phyloP scores from a whole-genome alignment of 2,797 vertebrate species.

The Pterois miles region DNA sequence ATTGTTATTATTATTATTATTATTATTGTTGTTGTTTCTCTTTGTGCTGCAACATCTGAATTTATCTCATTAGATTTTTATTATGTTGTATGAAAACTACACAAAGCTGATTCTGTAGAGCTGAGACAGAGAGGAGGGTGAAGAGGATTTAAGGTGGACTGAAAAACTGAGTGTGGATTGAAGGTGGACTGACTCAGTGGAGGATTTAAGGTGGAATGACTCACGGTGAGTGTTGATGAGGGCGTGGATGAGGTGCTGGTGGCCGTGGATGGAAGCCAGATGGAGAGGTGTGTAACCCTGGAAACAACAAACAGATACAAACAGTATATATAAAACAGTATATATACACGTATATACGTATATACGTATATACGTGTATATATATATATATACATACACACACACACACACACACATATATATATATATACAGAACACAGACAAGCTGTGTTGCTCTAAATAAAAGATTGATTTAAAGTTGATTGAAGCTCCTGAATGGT shows the following conservation, averaged over 20 bases:
- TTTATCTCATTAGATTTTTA: too few relatives aligned
- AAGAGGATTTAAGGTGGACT: too few relatives aligned
- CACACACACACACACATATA: too few relatives aligned
- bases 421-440: background rate
- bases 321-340: too few relatives aligned
- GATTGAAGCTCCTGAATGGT: background rate
- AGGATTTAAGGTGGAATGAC: constrained; percentile 29
- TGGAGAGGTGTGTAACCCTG: constrained; percentile 79
- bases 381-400: background rate
- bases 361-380: background rate
- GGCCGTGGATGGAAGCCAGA: constrained; percentile 77
- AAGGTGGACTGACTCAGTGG: too few relatives aligned
- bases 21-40: too few relatives aligned
- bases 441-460: background rate
- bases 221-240: constrained; percentile 82
- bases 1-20: too few relatives aligned
- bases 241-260: constrained; percentile 73
- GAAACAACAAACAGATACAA: constrained; percentile 31
- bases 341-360: background rate
- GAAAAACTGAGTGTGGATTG: too few relatives aligned
- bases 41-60: too few relatives aligned
- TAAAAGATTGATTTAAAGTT: background rate
- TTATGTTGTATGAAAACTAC: too few relatives aligned
- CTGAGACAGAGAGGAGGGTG: too few relatives aligned
- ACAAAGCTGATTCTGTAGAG: too few relatives aligned